Evolutionary conservation across 1,140 invertebrate genomes (phyloP).

Genomic region (Ips nitidus): DNA sequence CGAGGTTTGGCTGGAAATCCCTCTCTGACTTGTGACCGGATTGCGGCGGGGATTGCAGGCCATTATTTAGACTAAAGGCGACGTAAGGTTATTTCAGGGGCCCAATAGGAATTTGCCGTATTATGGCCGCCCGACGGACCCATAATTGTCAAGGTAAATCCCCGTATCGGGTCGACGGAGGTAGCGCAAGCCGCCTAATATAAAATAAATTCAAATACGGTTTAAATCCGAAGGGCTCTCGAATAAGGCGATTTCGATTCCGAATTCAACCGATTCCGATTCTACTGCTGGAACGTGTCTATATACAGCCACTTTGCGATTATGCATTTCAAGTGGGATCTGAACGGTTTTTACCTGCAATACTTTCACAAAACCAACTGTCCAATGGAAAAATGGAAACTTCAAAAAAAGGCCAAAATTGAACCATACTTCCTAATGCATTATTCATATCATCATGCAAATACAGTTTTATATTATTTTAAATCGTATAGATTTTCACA

Average conservation of each 20-base stretch:
- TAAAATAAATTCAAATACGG: slow-evolving; percentile 35
- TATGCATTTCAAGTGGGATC: slow-evolving; percentile 20
- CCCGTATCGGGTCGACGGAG: slow-evolving; percentile 16
- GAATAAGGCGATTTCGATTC: slow-evolving; percentile 32
- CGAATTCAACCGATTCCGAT: slow-evolving; percentile 23
- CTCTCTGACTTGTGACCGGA: slow-evolving; percentile 27
- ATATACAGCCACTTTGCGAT: slow-evolving; percentile 13
- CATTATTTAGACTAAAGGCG: slow-evolving; percentile 32
- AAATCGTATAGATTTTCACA: not conserved
- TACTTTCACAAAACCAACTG: not conserved
- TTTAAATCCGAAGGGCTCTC: slow-evolving; percentile 24
- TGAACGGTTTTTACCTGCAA: slow-evolving; percentile 5
- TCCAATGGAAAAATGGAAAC: not conserved
- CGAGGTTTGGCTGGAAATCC: slow-evolving; percentile 13
- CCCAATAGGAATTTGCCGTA: slow-evolving; percentile 28
- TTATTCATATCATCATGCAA: not conserved
- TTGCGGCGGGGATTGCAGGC: slow-evolving; percentile 30
- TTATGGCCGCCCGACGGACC: slow-evolving; percentile 26
- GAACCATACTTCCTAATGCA: not conserved
- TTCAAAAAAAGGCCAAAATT: not conserved
- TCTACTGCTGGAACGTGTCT: slow-evolving; percentile 21
- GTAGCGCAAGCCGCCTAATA: slow-evolving; percentile 24
- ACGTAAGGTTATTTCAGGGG: slow-evolving; percentile 27
- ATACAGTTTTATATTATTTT: not conserved
- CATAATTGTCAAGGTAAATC: slow-evolving; percentile 37